These are phyloP conservation scores for Cabera pusaria DNA, from an alignment of 2,888 invertebrate species.

Conservation along the genomic window DNA sequence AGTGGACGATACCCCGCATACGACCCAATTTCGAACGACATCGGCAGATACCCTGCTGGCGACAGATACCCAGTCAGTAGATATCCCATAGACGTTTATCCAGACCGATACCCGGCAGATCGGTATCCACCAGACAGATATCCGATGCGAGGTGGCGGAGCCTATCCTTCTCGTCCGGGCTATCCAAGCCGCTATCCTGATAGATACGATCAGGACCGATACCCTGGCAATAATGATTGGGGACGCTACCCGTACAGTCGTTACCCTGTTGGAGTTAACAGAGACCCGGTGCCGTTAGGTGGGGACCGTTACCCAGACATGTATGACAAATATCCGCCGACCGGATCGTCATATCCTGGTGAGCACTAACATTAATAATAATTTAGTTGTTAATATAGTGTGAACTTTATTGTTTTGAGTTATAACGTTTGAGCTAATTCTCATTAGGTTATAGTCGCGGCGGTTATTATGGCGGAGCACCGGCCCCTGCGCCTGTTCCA, in stretches of 20 bases:
- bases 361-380: conserved; percentile 48
- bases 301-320: conserved; percentile 77
- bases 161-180: conserved; percentile 60
- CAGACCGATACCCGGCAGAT: conserved; percentile 58
- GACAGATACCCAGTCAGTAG: conserved; percentile 70
- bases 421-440: conserved; percentile 24
- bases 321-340: conserved; percentile 84
- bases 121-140: conserved; percentile 64
- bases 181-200: conserved; percentile 71
- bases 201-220: conserved; percentile 75
- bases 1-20: conserved; percentile 38
- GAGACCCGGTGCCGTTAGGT: conserved; percentile 76
- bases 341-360: conserved; percentile 79
- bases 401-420: conserved; percentile 27
- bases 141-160: conserved; percentile 53
- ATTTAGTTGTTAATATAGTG: conserved; percentile 24
- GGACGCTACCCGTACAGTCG: conserved; percentile 74
- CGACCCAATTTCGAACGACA: conserved; percentile 67
- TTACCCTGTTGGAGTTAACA: conserved; percentile 75
- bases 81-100: conserved; percentile 65
- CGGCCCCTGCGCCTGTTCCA: conserved; percentile 13
- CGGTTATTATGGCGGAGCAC: conserved; percentile 58
- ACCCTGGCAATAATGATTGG: conserved; percentile 58
- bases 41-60: conserved; percentile 56
- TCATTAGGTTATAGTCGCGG: conserved; percentile 59